Conservation (phyloP, 2,113 vertebrate genomes). For the Neodontobutis hainanensis region DNA sequence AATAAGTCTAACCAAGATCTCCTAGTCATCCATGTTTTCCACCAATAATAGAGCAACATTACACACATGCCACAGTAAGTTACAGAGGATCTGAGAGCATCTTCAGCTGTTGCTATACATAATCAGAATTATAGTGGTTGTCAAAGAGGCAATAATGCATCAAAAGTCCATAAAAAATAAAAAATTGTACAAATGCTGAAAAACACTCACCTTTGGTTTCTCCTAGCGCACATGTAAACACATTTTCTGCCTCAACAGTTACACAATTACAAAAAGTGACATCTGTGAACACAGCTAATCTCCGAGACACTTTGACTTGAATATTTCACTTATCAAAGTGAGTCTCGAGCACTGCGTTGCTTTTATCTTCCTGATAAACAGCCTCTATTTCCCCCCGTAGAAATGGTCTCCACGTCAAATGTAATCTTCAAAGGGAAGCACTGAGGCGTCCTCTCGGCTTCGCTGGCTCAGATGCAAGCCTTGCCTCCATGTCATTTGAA, state of each 20-base stretch:
- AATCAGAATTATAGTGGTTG: neutral
- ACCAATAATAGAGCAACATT: too few species aligned
- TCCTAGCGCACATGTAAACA: neutral
- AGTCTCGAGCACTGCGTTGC: conserved; percentile 19
- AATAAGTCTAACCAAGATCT: too few species aligned
- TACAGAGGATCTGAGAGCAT: neutral
- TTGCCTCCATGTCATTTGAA: conserved; percentile 24
- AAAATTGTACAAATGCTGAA: neutral
- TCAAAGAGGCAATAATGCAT: neutral
- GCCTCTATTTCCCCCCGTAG: conserved; percentile 16
- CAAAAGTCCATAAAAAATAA: neutral
- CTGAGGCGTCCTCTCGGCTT: conserved; percentile 27
- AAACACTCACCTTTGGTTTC: neutral
- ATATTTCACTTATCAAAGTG: conserved; percentile 49
- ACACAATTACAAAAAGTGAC: conserved; percentile 12
- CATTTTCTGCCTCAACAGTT: neutral
- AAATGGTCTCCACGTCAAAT: conserved; percentile 37
- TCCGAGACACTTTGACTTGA: conserved; percentile 13
- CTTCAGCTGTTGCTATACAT: neutral
- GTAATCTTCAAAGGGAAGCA: conserved; percentile 59
- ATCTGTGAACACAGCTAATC: conserved; percentile 27
- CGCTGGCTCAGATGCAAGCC: conserved; percentile 7
- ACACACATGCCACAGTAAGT: neutral
- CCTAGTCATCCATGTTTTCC: too few species aligned
- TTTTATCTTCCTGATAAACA: conserved; percentile 55